Base-by-base conservation (phyloP, 2,888 invertebrate species). In the Erebia palarica region DNA sequence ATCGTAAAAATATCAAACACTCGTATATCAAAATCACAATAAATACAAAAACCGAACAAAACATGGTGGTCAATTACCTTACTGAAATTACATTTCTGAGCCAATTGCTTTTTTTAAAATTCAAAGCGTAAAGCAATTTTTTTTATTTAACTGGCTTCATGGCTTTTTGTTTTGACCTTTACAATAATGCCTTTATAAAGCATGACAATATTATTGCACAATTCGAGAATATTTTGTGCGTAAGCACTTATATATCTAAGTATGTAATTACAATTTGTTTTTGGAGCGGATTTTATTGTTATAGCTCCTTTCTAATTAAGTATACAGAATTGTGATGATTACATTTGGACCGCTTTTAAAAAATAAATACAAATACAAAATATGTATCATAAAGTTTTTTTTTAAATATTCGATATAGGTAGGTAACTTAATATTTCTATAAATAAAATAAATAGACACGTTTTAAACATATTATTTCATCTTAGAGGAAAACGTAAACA, bases 71-170 rank as follows among this genome's bases (percentile, higher is more conserved):
- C 75, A 79, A 74, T 74, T 75, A 75, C 75, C 74, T 75, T 74
- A 59, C 44, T 65, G 42, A 65, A 60, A 65, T 65, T 60, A 60
- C 36, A 67, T 65, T 53, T 60, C 60, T 21, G 49, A 18, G 11
- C 18, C 8, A 7, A 47, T 49, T 44, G 7, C 60, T 10, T 71
- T 69, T 73, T 72, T 72, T 73, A 3, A 76, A n/a, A 75, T 72
- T 75, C 71, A 74, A 80, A 81, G 78, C 76, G 73, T 64, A 71
- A 76, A 80, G 77, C 78, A 77, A 77, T 53, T 73, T 74, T 67
- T 66, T 70, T 11, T 8, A 21, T 70, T 11, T 8, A 21, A 44
- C 9, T n/a, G 36, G 8, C 11, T 42, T 44, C n/a, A 16, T 47
- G 61, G 47, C 14, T 27, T 55, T 55, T 7, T 16, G 44, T 10